These are phyloP conservation scores for Mystacides longicornis DNA, from an alignment of 2,888 invertebrate species.

Conservation along the genomic window DNA sequence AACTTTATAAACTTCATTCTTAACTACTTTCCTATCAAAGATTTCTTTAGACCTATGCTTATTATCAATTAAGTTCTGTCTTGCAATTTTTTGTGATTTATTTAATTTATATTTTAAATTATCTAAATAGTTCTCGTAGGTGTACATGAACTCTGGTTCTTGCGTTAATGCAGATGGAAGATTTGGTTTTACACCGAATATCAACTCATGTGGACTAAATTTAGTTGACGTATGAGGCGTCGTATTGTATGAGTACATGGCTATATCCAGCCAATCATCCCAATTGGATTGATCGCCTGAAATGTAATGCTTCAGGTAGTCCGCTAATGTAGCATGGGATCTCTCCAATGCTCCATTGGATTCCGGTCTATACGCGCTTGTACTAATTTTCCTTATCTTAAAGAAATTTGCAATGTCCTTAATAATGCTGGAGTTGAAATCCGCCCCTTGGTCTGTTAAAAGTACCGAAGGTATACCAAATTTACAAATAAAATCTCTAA, in stretches of 20 bases:
- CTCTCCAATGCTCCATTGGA: constrained; percentile 31
- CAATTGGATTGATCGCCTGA: constrained; percentile 28
- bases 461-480: constrained; percentile 39
- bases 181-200: constrained; percentile 27
- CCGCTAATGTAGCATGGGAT: constrained; percentile 29
- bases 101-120: constrained; percentile 23
- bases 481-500: constrained; percentile 27
- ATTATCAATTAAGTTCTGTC: background rate
- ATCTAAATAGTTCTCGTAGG: constrained; percentile 27
- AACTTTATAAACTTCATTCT: background rate
- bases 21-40: background rate
- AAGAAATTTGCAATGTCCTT: constrained; percentile 29
- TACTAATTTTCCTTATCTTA: constrained; percentile 29
- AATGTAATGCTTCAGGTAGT: constrained; percentile 30
- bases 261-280: constrained; percentile 30
- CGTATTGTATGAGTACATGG: constrained; percentile 29
- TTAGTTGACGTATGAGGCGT: constrained; percentile 28
- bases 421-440: constrained; percentile 32
- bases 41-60: background rate
- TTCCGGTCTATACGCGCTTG: constrained; percentile 30
- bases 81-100: constrained; percentile 26
- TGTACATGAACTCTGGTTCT: constrained; percentile 27
- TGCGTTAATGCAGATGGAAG: constrained; percentile 24
- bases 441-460: constrained; percentile 48
- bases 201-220: constrained; percentile 29